Base-by-base conservation (phyloP, 2,113 vertebrate genomes). In the Amphilophus citrinellus region DNA sequence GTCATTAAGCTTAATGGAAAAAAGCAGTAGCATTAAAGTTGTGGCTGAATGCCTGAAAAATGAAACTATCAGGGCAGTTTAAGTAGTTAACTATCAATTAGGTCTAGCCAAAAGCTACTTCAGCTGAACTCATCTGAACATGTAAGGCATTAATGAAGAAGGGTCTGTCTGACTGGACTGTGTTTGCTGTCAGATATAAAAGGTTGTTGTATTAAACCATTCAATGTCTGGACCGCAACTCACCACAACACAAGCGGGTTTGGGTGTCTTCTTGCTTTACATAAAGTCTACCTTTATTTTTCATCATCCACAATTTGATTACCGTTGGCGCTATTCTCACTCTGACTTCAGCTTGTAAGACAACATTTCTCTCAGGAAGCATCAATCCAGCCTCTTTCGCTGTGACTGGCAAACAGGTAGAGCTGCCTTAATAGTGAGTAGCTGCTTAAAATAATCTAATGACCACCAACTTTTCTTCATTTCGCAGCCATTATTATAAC, bases 401-500 rank as follows among this genome's bases (percentile, higher is more conserved):
- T 80, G 5, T 81, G 84, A 77, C 14, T 86, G 79, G 20, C 68
- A 78, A 76, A 53, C 65, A 77, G 35, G 76, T 65, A 37, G 47
- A 68, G 39, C 27, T 61, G 32, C 66, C 77, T 82, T 79, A 62
- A 57, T 58, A 59, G 42, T 18, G 66, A 77, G 66, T 18, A 68
- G 84, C 47, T 57, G 2, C 47, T 53, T 73, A 73, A 73, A 73
- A 86, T 68, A 71, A 76, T 73, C 66, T 86, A 80, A 73, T 73
- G 47, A 56, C 47, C 68, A 73, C 27, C 75, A 78, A 50, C 50
- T 81, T 85, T 83, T 73, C 47, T 87, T 83, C 10, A 81, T 84
- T 73, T 61, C 71, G 32, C 39, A 75, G 61, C 85, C 80, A 37
- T 84, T 81, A 81, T 77, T 42, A 65, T 60, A 82, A 84, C 77